Base-by-base conservation (phyloP, 1,140 invertebrate genomes). In the Acromyrmex echinatior region DNA sequence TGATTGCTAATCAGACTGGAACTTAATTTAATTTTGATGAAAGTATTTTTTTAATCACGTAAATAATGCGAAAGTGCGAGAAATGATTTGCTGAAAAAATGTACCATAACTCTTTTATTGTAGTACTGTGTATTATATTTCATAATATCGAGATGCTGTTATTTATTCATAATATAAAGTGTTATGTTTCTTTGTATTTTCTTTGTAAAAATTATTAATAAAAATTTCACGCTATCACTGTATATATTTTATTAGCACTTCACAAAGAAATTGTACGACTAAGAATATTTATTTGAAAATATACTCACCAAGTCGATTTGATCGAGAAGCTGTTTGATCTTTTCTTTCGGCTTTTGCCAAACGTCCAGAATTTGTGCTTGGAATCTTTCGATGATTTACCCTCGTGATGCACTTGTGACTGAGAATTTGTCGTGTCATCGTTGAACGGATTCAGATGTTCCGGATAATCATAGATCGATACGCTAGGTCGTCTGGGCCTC, bases 381-480 rank as follows among this genome's bases (percentile, higher is more conserved):
- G 91, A 77, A 3, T 94, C 94, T 60, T 95, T 95, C 56, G 90
- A 78, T 51, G 91, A 86, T 74, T 92, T 94, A 18, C 80, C 80
- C n/a, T 92, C 92, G 18, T 62, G 88, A 21, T 91, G 82, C 6
- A 73, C 45, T 71, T 90, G 92, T 51, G 90, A 31, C 49, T 91
- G 91, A 45, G 86, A 84, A 65, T 68, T 90, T 18, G 89, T 53
- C 88, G 97, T 96, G 65, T 97, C 97, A 86, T 97, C 97, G 86
- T 96, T 96, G 93, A 97, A 97, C 5, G 97, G 97, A 94, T 97
- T 97, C 58, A 97, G 94, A 92, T 97, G 97, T 92, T 97, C 97
- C 25, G 97, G 97, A 93, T 97, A 97, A 93, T 97, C 96, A 93
- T 97, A 96, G 88, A 97, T 96, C 65, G 93, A 94, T 82, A 94